phyloP scores from a whole-genome alignment of 2,113 vertebrate genomes.

The Mastomys natalensis region DNA sequence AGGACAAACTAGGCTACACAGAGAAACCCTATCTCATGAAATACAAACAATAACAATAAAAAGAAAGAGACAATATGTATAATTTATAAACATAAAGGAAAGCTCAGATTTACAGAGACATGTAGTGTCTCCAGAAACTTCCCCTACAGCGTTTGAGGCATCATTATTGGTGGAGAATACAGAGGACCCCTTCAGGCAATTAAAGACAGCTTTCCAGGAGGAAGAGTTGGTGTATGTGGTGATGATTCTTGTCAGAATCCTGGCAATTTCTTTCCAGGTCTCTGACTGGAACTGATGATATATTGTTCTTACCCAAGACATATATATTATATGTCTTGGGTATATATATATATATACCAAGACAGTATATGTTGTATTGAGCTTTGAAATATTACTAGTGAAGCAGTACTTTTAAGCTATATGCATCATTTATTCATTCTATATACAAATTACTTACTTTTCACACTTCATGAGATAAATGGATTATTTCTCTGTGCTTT shows the following conservation, averaged over 20 bases:
- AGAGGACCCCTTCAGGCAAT: not conserved
- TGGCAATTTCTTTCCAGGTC: not conserved
- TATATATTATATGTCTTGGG: too few relatives aligned
- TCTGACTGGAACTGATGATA: not conserved
- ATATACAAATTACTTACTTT: not conserved
- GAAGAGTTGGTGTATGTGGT: not conserved
- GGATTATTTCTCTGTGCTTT: not conserved
- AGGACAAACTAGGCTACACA: not conserved
- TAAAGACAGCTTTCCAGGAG: not conserved
- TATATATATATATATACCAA: too few relatives aligned
- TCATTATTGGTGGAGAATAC: not conserved
- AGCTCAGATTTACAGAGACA: conserved; percentile 5
- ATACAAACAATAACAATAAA: not conserved
- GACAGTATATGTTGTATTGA: not conserved
- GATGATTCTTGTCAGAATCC: not conserved
- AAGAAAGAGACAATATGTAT: not conserved
- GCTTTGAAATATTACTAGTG: not conserved
- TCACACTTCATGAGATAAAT: not conserved
- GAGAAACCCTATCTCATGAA: not conserved
- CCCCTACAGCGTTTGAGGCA: not conserved
- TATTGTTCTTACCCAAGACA: too few relatives aligned
- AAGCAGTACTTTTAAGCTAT: not conserved
- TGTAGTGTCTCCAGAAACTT: not conserved
- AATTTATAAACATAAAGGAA: conserved; percentile 51
- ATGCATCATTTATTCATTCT: not conserved